Evolutionary conservation across 2,113 vertebrate genomes (phyloP).

Genomic region (Bos indicus): DNA sequence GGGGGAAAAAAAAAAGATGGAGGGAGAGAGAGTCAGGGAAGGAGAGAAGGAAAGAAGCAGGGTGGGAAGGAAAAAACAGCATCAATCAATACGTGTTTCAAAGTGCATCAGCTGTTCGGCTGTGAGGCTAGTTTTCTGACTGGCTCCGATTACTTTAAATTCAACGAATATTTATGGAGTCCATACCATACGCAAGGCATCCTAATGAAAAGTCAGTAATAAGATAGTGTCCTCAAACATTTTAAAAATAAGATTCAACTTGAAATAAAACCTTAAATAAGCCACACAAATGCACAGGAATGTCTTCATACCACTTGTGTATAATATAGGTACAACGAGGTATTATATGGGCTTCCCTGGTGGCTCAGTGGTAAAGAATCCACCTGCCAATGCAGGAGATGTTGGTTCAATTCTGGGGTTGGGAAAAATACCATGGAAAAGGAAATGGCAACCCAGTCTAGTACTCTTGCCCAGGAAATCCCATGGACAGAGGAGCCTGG

Average conservation of each 20-base stretch:
- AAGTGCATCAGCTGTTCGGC: neutral
- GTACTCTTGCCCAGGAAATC: neutral
- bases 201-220: neutral
- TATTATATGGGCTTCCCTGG: neutral
- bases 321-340: neutral
- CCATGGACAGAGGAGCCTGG: neutral
- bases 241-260: neutral
- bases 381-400: neutral
- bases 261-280: neutral
- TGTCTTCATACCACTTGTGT: neutral
- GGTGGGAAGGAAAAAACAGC: neutral
- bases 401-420: neutral
- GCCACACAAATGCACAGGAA: neutral
- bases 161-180: neutral
- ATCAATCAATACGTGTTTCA: neutral
- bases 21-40: accelerated
- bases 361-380: neutral
- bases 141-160: neutral
- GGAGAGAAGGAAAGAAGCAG: too few species aligned
- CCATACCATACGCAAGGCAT: neutral
- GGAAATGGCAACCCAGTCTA: neutral
- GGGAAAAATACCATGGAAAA: neutral
- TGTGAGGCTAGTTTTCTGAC: neutral
- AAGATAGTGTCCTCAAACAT: neutral
- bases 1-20: accelerated